Percentiles rank a stretch among this genome's conserved stretches.
Conservation (phyloP, 1,140 invertebrate species). For the Ceratina australensis region DNA sequence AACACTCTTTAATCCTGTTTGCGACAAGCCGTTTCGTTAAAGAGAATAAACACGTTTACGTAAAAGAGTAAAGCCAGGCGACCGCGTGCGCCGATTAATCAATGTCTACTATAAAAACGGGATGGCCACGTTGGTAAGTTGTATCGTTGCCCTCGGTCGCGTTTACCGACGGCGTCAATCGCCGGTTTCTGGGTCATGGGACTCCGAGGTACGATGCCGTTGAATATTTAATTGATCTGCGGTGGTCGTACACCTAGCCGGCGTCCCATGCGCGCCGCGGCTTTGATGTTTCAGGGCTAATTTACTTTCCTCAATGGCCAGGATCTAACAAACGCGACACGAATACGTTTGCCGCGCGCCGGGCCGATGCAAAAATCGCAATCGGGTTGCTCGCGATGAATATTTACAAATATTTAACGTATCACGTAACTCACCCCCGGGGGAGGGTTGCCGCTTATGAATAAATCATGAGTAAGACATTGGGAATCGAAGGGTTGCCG, state of each 20-base stretch:
- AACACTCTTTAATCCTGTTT: too few relatives aligned
- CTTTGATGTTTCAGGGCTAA: constrained; percentile 28
- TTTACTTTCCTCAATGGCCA: constrained; percentile 21
- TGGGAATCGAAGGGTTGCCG: constrained; percentile 16
- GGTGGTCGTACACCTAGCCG: neutral
- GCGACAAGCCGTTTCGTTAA: too few relatives aligned
- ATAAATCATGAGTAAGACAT: constrained; percentile 32
- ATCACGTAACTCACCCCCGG: constrained; percentile 20
- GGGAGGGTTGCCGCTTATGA: constrained; percentile 11
- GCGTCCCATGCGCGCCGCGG: neutral
- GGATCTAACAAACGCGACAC: constrained; percentile 25
- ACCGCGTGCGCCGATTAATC: neutral
- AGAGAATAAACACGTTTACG: neutral
- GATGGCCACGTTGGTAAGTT: neutral
- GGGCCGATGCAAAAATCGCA: constrained; percentile 9
- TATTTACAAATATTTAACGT: constrained; percentile 48
- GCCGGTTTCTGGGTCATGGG: constrained; percentile 32
- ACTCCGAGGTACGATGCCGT: constrained; percentile 23
- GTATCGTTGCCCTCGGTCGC: neutral
- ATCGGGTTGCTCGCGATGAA: constrained; percentile 15
- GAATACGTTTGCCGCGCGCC: neutral
- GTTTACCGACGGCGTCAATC: neutral
- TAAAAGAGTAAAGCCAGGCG: neutral
- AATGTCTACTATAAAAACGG: neutral
- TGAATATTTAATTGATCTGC: constrained; percentile 48